Percentiles rank a stretch among this genome's conserved stretches.
phyloP scores from a whole-genome alignment of 2,797 vertebrate species.

The Parauchenoglanis punctatus region DNA sequence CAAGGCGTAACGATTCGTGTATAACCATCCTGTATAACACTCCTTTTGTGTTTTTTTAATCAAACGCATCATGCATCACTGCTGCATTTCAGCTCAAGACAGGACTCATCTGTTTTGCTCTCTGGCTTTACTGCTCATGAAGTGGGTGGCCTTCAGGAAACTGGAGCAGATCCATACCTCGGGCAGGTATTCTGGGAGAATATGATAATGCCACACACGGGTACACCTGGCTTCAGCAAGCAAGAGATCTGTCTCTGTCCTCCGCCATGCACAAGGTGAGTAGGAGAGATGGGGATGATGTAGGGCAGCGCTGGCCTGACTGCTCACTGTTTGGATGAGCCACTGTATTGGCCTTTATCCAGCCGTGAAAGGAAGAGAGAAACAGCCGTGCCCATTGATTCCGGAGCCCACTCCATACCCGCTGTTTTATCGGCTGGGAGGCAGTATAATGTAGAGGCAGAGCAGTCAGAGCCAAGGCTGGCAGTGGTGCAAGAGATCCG shows the following conservation, averaged over 20 bases:
- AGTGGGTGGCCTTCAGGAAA: constrained; percentile 45
- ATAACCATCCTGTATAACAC: neutral
- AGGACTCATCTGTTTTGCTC: constrained; percentile 6
- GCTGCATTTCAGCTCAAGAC: neutral
- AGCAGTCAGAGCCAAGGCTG: constrained; percentile 51
- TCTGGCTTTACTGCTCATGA: constrained; percentile 1
- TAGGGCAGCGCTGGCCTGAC: constrained; percentile 44
- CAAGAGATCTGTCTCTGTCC: constrained; percentile 39
- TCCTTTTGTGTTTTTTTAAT: neutral
- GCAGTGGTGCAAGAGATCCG: constrained; percentile 39
- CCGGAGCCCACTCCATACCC: constrained; percentile 49
- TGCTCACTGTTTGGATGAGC: constrained; percentile 38
- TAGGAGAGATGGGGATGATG: constrained; percentile 28
- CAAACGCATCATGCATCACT: neutral
- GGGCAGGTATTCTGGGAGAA: constrained; percentile 43
- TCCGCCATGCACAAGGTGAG: constrained; percentile 18
- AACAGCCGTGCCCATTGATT: constrained; percentile 54
- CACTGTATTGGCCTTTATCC: constrained; percentile 41
- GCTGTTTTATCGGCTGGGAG: constrained; percentile 59
- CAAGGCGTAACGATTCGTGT: neutral
- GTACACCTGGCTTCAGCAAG: constrained; percentile 35
- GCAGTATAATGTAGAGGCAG: constrained; percentile 54
- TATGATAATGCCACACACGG: constrained; percentile 40
- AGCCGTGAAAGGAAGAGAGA: constrained; percentile 27
- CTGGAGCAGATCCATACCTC: constrained; percentile 42